Evolutionary conservation across 2,113 vertebrate species (phyloP).

Genomic region (Himantopus leucocephalus): DNA sequence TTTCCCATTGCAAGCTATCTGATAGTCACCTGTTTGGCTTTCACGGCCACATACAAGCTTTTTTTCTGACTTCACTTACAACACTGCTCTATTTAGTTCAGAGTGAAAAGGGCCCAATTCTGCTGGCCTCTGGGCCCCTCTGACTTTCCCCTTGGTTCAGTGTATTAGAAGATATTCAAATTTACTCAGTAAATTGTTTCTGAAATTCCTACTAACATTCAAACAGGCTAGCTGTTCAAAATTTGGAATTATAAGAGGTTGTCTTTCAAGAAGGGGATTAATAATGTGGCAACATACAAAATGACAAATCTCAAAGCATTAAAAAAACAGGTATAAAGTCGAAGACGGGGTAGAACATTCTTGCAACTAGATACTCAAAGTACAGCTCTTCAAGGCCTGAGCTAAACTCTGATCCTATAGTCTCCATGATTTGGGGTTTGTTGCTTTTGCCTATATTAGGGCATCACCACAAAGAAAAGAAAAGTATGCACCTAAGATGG

Average conservation of each 20-base stretch:
- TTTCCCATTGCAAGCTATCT: background rate
- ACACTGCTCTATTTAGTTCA: background rate
- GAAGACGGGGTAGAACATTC: background rate
- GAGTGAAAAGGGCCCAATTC: background rate
- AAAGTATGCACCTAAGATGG: conserved; percentile 83
- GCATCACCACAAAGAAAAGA: background rate
- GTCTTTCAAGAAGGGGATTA: background rate
- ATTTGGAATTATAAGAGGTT: background rate
- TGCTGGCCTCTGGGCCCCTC: background rate
- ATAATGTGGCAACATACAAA: background rate
- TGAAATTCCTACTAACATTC: background rate
- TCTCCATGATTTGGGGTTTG: rapidly evolving
- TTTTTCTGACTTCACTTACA: background rate
- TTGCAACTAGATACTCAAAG: background rate
- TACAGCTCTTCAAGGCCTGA: background rate
- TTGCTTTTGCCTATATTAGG: background rate
- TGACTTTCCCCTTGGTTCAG: background rate
- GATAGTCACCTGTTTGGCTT: background rate
- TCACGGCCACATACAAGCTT: rapidly evolving
- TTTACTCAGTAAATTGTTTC: background rate
- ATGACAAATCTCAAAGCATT: background rate
- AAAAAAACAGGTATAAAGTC: background rate
- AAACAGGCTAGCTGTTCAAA: background rate
- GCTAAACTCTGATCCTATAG: background rate
- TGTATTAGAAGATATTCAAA: background rate